Evolutionary conservation across 2,113 vertebrate species (phyloP), one percentile per base, ranked within the genome.

Genomic region (Silurus glanis): DNA sequence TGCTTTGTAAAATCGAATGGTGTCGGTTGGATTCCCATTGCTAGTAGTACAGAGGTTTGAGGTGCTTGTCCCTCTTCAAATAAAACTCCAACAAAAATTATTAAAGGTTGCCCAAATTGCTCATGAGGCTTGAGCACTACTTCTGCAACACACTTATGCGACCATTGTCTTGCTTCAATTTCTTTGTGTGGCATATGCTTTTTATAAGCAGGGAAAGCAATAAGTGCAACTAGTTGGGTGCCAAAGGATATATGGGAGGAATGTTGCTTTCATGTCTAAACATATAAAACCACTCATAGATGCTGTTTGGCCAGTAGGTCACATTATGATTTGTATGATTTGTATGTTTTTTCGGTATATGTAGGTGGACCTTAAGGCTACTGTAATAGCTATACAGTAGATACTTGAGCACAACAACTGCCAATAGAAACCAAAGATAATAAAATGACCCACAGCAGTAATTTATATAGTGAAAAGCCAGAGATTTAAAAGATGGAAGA

Each of bases 1-100:
- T 58, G 28, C 62, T 64, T 69, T 69, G 28, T 85, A 69, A 64
- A 53, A 19, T 47, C 56, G 19, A 58, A 64, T 13, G 16, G 64
- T 58, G 53, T 62, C 37, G 37, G n/a, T 47, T 61, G 51, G 19
- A 84, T n/a, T 45, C 49, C 51, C 28, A 69, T 5, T 23, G 47
- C 49, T 47, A 49, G 25, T 80, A 67, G 49, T 64, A 25, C 19
- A 84, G 45, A 62, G 21, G n/a, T 49, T 61, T 85, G 84, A 53
- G 49, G 45, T 56, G 19, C 61, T 80, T 69, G 25, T 45, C 12
- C 80, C 75, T n/a, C 51, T 45, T 67, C 49, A 67, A 76, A 66
- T n/a, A 62, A 19, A 53, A 61, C 8, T 28, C 59, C 17, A 25
- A 78, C 5, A 37, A 67, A 64, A 5, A 59, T 23, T 74, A 19